Conservation (phyloP, 23 tunicate species). For the Diplosoma virens region DNA sequence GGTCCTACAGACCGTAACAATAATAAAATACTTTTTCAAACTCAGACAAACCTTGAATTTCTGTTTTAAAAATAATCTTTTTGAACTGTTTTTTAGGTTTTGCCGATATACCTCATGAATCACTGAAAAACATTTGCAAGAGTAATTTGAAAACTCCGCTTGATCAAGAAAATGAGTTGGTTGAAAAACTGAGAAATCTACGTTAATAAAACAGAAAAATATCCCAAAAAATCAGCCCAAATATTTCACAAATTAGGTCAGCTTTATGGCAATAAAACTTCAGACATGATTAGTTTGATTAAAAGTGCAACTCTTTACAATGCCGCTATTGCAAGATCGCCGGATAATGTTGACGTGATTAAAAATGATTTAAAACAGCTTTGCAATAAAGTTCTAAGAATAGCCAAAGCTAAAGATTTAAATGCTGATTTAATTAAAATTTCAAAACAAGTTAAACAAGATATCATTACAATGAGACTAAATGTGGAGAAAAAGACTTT, state of each 20-base stretch:
- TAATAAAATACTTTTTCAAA: too few species aligned
- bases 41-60: too few species aligned
- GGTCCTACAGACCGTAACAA: too few species aligned
- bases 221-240: not conserved
- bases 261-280: not conserved
- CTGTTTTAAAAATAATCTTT: too few species aligned
- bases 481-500: not conserved
- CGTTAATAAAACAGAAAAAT: not conserved
- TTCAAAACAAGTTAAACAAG: not conserved
- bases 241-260: not conserved
- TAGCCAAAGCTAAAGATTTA: not conserved
- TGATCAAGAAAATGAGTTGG: too few species aligned
- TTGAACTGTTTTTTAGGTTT: too few species aligned
- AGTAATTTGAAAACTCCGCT: too few species aligned
- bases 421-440: not conserved
- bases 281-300: not conserved
- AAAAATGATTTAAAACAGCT: not conserved
- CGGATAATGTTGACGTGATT: not conserved
- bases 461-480: not conserved
- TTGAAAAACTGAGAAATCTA: not conserved
- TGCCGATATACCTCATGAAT: too few species aligned
- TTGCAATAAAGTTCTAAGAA: not conserved
- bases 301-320: not conserved
- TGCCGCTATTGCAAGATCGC: not conserved
- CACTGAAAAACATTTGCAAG: too few species aligned